A percentile compares a stretch with the other conserved stretches of the same genome.
Conservation (phyloP, 2,113 vertebrate species). For the Seriola aureovittata region DNA sequence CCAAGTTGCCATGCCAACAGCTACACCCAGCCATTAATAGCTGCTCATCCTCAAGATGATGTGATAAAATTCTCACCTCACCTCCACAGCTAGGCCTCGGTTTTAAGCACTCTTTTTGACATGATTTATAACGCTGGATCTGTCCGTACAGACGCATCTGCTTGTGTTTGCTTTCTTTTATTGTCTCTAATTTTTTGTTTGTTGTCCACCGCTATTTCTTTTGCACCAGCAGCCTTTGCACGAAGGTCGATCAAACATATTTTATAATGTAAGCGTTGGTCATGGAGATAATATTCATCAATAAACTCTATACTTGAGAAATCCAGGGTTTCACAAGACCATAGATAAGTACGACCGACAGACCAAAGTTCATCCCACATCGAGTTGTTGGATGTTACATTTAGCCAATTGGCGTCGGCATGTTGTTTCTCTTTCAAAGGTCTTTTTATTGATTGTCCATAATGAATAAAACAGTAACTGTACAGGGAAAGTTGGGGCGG, state of each 20-base stretch:
- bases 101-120: background rate
- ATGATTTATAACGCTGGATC: background rate
- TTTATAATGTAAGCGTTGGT: background rate
- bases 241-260: background rate
- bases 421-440: too few species aligned
- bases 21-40: constrained; percentile 54
- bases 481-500: too few species aligned
- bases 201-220: background rate
- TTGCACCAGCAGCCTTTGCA: background rate
- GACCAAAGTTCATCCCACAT: constrained; percentile 6
- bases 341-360: background rate
- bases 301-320: background rate
- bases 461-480: too few species aligned
- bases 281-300: background rate
- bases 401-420: background rate
- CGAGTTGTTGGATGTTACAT: background rate
- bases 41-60: constrained; percentile 38
- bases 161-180: too few species aligned
- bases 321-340: background rate
- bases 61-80: constrained; percentile 23
- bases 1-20: constrained; percentile 67
- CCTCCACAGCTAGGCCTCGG: background rate
- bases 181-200: background rate
- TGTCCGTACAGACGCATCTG: background rate
- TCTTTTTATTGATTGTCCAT: too few species aligned